Evolutionary conservation across 1,140 invertebrate genomes (phyloP).

Genomic region (Heliconius nattereri): DNA sequence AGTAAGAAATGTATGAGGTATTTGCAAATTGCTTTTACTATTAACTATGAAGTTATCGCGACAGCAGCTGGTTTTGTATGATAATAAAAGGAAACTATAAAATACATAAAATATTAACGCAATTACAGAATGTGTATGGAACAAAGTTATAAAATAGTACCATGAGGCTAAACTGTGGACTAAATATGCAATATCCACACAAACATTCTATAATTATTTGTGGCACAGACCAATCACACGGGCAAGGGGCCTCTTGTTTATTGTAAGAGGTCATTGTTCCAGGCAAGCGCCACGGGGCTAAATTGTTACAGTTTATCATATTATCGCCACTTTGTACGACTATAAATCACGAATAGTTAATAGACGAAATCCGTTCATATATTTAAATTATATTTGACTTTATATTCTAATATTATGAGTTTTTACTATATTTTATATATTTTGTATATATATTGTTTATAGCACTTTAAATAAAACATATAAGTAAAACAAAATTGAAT

Average conservation of each 20-base stretch:
- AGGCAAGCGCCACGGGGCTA: conserved; percentile 54
- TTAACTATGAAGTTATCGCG: neutral
- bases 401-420: neutral
- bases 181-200: neutral
- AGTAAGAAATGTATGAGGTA: neutral
- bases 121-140: neutral
- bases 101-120: neutral
- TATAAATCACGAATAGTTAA: conserved; percentile 29
- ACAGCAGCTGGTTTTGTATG: neutral
- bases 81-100: neutral
- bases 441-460: too few species aligned
- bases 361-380: conserved; percentile 32
- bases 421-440: neutral
- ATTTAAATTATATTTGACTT: neutral
- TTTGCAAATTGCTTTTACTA: neutral
- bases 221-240: conserved; percentile 48
- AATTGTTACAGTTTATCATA: conserved; percentile 67
- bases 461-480: too few species aligned
- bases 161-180: neutral
- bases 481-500: too few species aligned
- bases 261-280: conserved; percentile 73
- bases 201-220: conserved; percentile 22
- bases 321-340: conserved; percentile 44
- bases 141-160: neutral
- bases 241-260: conserved; percentile 59